A percentile compares a stretch with the other conserved stretches of the same genome.
These are phyloP conservation scores for Bagarius yarrelli DNA, from an alignment of 2,113 vertebrate genomes.

Conservation along the genomic window DNA sequence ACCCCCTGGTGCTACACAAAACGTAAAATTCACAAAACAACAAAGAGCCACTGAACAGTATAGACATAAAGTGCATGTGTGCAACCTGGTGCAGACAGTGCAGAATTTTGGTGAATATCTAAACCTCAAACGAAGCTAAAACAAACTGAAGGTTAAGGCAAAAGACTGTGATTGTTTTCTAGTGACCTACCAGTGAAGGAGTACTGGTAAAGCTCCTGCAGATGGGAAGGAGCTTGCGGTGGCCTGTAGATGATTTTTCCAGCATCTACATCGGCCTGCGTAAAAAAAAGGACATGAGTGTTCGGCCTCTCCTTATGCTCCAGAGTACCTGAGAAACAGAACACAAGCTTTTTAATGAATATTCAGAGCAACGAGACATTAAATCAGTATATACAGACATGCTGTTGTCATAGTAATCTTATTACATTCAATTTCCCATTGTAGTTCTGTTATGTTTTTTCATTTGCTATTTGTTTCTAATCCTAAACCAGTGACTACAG, in stretches of 20 bases:
- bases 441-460: not conserved
- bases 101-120: not conserved
- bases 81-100: too few species aligned
- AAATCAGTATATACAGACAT: not conserved
- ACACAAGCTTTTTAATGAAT: not conserved
- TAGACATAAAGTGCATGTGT: too few species aligned
- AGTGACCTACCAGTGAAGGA: slow-evolving; percentile 83
- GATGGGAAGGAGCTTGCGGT: slow-evolving; percentile 76
- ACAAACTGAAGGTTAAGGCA: not conserved
- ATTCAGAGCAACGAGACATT: not conserved
- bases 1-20: too few species aligned
- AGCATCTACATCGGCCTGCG: slow-evolving; percentile 82
- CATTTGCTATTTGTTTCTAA: not conserved
- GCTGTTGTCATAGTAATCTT: not conserved
- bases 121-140: not conserved
- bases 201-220: slow-evolving; percentile 87
- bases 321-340: slow-evolving; percentile 72
- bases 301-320: slow-evolving; percentile 81
- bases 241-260: slow-evolving; percentile 87
- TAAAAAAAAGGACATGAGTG: slow-evolving; percentile 73
- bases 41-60: too few species aligned
- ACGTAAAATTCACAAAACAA: too few species aligned
- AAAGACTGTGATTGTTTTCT: not conserved
- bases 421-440: too few species aligned
- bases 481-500: too few species aligned